Evolutionary conservation across 2,113 vertebrate species (phyloP), one percentile per base, ranked within the genome.

Genomic region (Theristicus caerulescens): DNA sequence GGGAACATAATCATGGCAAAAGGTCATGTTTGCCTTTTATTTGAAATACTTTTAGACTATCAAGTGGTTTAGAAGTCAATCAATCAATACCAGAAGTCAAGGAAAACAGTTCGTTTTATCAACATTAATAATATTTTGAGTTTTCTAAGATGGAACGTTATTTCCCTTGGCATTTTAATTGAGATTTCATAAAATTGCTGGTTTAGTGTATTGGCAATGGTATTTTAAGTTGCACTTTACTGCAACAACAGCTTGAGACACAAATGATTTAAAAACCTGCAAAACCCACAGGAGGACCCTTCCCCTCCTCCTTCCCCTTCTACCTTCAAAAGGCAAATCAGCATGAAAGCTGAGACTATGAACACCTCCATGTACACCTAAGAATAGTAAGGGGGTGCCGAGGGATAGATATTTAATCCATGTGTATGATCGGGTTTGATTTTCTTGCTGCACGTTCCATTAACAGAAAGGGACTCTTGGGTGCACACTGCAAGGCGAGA

Each of bases 1-100:
- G 94, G 94, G 96, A 97, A 92, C 64, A 69, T 84, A 88, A 94
- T 91, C 70, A 88, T 90, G 69, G 77, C 69, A 94, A 95, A 95
- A 96, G 93, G 96, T 97, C 94, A 93, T 93, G 86, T 96, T 95
- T 96, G 83, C 61, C 88, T 96, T 96, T 96, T 94, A 94, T 93
- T 58, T 94, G 81, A 95, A 97, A 94, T 96, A 95, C 94, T 90
- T 95, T 73, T 46, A 92, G 94, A 96, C 89, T 97, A 91, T 89
- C 89, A 96, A 96, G 91, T 95, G 71, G 80, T 93, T 97, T 95
- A 93, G 81, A 93, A 97, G 89, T 88, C 71, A 85, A 44, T 83
- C 92, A 88, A 87, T 97, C 93, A 92, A 95, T 97, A 97, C 54
- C 22, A 93, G 51, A 96, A 96, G 91, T 83, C 93, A 96, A 96